These are phyloP conservation scores for Acleris literana DNA, from an alignment of 2,888 invertebrate genomes.

Conservation along the genomic window DNA sequence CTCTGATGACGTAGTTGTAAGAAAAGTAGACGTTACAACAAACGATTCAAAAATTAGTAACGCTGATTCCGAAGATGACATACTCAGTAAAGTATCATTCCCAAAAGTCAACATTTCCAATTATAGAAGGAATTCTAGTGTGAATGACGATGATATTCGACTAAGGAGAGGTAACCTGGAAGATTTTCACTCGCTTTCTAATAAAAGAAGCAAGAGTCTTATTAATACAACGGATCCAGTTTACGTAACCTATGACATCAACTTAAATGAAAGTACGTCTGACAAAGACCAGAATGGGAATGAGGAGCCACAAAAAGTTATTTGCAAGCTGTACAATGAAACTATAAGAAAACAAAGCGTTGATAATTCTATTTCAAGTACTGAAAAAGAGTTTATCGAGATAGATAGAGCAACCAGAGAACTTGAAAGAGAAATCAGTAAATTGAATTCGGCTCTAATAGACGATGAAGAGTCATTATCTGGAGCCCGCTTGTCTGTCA, in stretches of 20 bases:
- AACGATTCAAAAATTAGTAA: constrained; percentile 33
- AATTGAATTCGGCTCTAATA: constrained; percentile 73
- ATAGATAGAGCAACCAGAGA: constrained; percentile 76
- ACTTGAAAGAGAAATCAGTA: constrained; percentile 75
- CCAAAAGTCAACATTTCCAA: constrained; percentile 70
- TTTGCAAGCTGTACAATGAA: constrained; percentile 71
- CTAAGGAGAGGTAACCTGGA: constrained; percentile 73
- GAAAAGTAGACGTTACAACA: constrained; percentile 6
- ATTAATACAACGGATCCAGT: constrained; percentile 62
- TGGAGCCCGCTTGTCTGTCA: constrained; percentile 65
- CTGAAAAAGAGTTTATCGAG: constrained; percentile 77
- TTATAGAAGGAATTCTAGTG: constrained; percentile 76
- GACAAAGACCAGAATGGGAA: constrained; percentile 66
- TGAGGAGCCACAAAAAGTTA: constrained; percentile 68
- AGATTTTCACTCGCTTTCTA: constrained; percentile 68
- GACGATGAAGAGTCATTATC: constrained; percentile 67
- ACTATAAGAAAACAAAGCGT: constrained; percentile 67
- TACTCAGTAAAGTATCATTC: constrained; percentile 61
- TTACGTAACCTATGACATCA: constrained; percentile 69
- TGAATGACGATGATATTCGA: constrained; percentile 74
- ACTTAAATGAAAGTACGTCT: constrained; percentile 62
- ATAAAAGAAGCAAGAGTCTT: constrained; percentile 75
- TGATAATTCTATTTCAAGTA: constrained; percentile 72
- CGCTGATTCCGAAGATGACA: constrained; percentile 61
- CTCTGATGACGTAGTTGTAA: constrained; percentile 29